Base-by-base conservation (phyloP, 2,113 vertebrate species). In the Crotalus tigris region DNA sequence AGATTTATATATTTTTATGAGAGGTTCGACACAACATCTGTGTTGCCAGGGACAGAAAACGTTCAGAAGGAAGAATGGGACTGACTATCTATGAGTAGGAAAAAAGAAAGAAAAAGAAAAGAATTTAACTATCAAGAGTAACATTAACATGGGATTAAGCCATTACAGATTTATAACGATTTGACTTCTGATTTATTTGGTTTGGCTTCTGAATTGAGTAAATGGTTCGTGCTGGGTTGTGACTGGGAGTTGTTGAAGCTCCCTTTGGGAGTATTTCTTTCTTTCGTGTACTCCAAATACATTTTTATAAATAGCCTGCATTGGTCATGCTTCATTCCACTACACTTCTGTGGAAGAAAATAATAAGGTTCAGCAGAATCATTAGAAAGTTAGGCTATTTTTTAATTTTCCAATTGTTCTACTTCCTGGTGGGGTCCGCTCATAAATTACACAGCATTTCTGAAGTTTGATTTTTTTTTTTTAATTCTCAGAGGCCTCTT, bases 291-390 rank as follows among this genome's bases (percentile, higher is more conserved):
- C 81, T 92, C 61, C 59, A 61, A 75, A 55, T 89, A 55, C 53
- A 81, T 75, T 89, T 89, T 89, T 57, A 75, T 89, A 89, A 92
- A 57, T 81, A 75, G 33, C 23, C 69, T 7, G 24, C n/a, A 81
- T 92, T 92, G 87, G 91, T 92, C 87, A 89, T 75, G 87, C 87
- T 92, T 92, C 91, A 89, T 92, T 92, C 49, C 87, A 57, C 55
- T 29, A 59, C 87, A 81, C 51, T 92, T 89, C 69, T 46, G 33
- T 12, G 55, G 59, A 29, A 55, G 24, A 12, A 46, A 75, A 75
- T 12, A 69, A 39, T 88, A 21, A 59, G 17, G 86, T 24, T 92
- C 54, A 54, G n/a, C 26, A 54, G 49, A 54, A 58, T 39, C 8
- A 5, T 54, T 69, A 53, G 58, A 87, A 26, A 88, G 29, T 64